Percentiles rank a stretch among this genome's conserved stretches.
These are phyloP conservation scores for Vollenhovia emeryi DNA, from an alignment of 1,140 invertebrate species.

Conservation along the genomic window DNA sequence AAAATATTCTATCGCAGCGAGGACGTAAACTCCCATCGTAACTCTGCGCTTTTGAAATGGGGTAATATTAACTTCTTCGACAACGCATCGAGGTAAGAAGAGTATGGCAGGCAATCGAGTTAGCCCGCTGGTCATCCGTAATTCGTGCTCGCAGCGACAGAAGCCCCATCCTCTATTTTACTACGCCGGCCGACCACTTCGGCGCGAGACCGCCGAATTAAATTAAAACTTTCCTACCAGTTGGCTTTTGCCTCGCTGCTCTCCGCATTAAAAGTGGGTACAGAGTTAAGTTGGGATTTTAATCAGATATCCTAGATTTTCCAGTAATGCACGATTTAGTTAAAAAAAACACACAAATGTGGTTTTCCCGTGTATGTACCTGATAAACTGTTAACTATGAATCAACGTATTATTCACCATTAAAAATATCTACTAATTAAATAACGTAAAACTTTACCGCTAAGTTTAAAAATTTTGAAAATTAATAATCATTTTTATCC, in stretches of 20 bases:
- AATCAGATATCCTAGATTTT: constrained; percentile 50
- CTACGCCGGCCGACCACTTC: constrained; percentile 51
- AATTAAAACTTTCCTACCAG: constrained; percentile 71
- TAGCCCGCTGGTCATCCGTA: constrained; percentile 67
- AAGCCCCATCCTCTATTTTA: constrained; percentile 39
- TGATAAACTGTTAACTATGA: background rate
- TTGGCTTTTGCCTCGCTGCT: constrained; percentile 43
- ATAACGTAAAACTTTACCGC: background rate
- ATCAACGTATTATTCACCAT: background rate
- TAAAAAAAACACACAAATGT: background rate
- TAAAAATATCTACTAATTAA: background rate
- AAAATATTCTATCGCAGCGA: background rate
- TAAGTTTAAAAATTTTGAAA: too few relatives aligned
- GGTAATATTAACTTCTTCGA: constrained; percentile 61
- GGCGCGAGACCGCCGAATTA: constrained; percentile 58
- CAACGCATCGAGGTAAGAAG: constrained; percentile 63
- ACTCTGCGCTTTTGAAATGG: constrained; percentile 18
- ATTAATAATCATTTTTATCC: background rate
- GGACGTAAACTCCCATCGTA: constrained; percentile 47
- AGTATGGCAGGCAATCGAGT: constrained; percentile 69
- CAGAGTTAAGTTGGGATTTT: constrained; percentile 61
- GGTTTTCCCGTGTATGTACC: background rate
- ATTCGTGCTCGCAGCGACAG: constrained; percentile 53
- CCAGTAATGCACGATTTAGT: background rate
- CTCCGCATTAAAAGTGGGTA: constrained; percentile 59